These are phyloP conservation scores for Acanthis flammea DNA, from an alignment of 2,797 vertebrate genomes.

Conservation along the genomic window DNA sequence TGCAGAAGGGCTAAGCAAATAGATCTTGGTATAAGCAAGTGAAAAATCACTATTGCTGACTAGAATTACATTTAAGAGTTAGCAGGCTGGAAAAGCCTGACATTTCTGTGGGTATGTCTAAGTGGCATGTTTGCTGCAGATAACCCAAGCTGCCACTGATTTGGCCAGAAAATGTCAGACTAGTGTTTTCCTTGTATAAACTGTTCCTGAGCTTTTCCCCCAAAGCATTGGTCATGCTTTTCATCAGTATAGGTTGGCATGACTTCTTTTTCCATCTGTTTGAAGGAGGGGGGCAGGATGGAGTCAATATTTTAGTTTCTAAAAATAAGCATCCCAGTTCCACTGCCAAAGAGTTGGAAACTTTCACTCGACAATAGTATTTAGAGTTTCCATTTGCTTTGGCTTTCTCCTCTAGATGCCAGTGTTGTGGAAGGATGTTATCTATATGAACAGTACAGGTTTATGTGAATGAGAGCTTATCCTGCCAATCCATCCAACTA, in stretches of 20 bases:
- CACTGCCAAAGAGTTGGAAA: neutral
- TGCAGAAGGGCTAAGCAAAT: neutral
- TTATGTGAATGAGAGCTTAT: neutral
- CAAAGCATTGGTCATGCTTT: neutral
- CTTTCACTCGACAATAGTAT: neutral
- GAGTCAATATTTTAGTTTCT: slow-evolving; percentile 23
- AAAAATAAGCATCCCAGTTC: slow-evolving; percentile 5
- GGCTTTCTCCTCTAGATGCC: neutral
- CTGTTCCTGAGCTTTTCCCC: neutral
- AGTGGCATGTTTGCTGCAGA: neutral
- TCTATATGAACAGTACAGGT: neutral
- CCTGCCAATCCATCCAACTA: neutral
- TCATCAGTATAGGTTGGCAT: slow-evolving; percentile 9
- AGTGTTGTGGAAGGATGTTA: neutral
- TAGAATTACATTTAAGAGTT: neutral
- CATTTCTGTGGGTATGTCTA: neutral
- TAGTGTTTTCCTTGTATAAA: slow-evolving; percentile 14
- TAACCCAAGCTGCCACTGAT: slow-evolving; percentile 5
- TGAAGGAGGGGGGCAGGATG: neutral
- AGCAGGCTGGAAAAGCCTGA: neutral
- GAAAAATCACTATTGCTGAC: neutral
- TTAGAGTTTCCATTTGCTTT: slow-evolving; percentile 22
- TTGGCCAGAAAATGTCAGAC: neutral
- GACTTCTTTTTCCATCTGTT: neutral
- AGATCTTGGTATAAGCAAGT: neutral